Evolutionary conservation across 2,888 invertebrate species (phyloP).

Genomic region (Brachylomia viminalis): DNA sequence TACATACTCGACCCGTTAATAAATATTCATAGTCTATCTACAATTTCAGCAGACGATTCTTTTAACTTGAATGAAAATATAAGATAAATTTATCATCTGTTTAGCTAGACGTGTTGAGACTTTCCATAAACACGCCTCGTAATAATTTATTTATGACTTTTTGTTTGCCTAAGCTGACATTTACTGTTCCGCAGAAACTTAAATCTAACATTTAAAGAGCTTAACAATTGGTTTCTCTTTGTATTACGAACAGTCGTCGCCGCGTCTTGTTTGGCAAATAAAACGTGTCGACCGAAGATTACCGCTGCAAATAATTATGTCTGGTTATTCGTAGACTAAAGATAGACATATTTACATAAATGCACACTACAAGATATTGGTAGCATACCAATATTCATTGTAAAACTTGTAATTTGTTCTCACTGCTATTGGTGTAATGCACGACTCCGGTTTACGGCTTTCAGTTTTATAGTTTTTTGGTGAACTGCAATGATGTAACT

Average conservation of each 20-base stretch:
- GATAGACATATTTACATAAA: constrained; percentile 20
- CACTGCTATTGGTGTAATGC: too few species aligned
- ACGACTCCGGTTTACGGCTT: too few species aligned
- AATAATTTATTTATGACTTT: constrained; percentile 14
- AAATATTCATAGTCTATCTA: not conserved
- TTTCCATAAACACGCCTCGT: constrained; percentile 17
- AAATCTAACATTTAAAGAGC: constrained; percentile 25
- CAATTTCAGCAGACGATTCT: not conserved
- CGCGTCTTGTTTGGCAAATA: constrained; percentile 21
- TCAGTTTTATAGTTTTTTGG: too few species aligned
- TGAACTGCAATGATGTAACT: too few species aligned
- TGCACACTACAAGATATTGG: not conserved
- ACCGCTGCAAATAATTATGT: constrained; percentile 25
- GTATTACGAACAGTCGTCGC: constrained; percentile 3
- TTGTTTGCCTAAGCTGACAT: constrained; percentile 26
- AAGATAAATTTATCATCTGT: constrained; percentile 9
- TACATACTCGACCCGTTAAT: not conserved
- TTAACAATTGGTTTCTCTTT: constrained; percentile 10
- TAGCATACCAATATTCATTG: not conserved
- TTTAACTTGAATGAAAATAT: not conserved
- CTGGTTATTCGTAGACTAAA: constrained; percentile 11
- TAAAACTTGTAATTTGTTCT: not conserved
- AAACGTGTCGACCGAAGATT: constrained; percentile 24
- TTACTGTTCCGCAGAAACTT: constrained; percentile 26
- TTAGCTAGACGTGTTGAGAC: constrained; percentile 29